Evolutionary conservation across 1,140 invertebrate genomes (phyloP).

Genomic region (Ridgeia piscesae): DNA sequence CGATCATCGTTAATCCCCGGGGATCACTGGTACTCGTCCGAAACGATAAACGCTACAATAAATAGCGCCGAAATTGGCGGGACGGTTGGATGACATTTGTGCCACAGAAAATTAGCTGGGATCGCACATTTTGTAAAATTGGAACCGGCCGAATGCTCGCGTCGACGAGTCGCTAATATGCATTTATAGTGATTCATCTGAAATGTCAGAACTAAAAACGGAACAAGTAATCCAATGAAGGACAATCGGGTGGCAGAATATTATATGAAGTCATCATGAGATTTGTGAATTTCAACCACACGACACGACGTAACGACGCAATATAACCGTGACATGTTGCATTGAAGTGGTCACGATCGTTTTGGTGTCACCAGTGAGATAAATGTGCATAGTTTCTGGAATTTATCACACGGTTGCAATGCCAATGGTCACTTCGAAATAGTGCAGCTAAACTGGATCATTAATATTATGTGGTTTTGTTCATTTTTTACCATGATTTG

Average conservation of each 20-base stretch:
- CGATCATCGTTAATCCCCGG: neutral
- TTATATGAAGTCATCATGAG: neutral
- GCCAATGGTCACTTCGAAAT: neutral
- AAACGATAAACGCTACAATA: neutral
- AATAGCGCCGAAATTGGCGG: neutral
- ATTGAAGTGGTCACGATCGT: neutral
- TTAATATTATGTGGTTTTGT: too few relatives aligned
- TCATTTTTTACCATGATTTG: too few relatives aligned
- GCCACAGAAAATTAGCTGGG: neutral
- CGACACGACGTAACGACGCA: neutral
- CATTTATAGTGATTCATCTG: neutral
- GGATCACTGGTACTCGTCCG: neutral
- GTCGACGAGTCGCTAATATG: neutral
- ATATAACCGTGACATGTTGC: neutral
- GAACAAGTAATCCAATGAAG: neutral
- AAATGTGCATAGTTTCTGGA: neutral
- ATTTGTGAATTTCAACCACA: neutral
- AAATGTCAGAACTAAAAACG: neutral
- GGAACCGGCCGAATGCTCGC: neutral
- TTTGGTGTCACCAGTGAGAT: neutral
- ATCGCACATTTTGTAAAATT: neutral
- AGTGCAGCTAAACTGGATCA: neutral
- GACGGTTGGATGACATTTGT: neutral
- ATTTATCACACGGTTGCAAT: neutral
- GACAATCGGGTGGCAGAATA: neutral